Evolutionary conservation across 2,888 invertebrate genomes (phyloP), one percentile per base, ranked within the genome.

Genomic region (Drosophila antonietae): DNA sequence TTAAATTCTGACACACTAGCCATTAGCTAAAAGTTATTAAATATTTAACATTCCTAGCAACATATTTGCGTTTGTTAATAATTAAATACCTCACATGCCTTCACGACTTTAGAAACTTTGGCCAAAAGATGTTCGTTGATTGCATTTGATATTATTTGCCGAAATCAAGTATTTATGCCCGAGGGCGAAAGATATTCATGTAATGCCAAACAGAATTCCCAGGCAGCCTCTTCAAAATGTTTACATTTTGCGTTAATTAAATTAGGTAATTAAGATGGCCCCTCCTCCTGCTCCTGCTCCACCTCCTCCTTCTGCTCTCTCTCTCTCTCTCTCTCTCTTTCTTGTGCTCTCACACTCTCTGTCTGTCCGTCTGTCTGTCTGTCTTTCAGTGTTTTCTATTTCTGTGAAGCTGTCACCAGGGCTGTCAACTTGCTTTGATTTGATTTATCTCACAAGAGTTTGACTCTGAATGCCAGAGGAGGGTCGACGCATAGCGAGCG

Each of bases 201-300:
- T 51, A 73, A 73, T 78, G 64, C 59, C 41, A 37, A 31, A 41
- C 18, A 28, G 63, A 72, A 57, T 63, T 63, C 33, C 31, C 37
- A 37, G 51, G 23, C 55, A 62, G 47, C 28, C 49, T 35, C 60
- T 57, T 63, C 28, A 64, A 66, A 67, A 61, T 82, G 73, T 82
- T 84, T 74, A 67, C 77, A 80, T 77, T 73, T 74, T 63, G 72
- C 69, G 67, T 82, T 85, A 80, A 80, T 82, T 85, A 77, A 82
- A 77, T 82, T 68, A 82, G 72, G 59, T 75, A 80, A 85, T 85
- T 81, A 75, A 63, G 53, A 12, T 46, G 33, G n/a, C 18, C 9
- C 3, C 37, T 6, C 15, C 7, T 2, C 20, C 20, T 20, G 20
- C 20, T 20, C 2, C 20, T 20, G 1, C 20, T 1, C 14, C 14